Base-by-base conservation (phyloP, 2,797 vertebrate species). In the Stomatorhinus walkeri region DNA sequence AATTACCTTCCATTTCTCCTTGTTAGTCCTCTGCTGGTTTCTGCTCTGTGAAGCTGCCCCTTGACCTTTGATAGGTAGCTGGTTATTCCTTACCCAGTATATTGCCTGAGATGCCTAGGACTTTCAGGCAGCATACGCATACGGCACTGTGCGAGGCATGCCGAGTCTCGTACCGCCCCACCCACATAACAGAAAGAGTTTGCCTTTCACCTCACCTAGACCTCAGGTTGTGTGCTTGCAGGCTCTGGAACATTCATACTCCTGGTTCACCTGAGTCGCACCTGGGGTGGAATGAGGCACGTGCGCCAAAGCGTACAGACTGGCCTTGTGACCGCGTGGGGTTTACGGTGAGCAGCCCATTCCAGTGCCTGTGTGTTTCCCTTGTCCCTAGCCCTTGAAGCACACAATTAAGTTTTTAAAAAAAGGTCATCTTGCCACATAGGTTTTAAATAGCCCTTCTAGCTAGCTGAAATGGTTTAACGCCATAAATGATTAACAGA, bases 1-100 rank as follows among this genome's bases (percentile, higher is more conserved):
- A 40, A 90, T 85, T 91, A 87, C 89, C 90, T 32, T 36, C 49
- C 87, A 88, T 22, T 91, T 91, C 89, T 87, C 91, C 89, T 56
- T 91, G 87, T 88, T 84, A 81, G 79, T 89, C 49, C 84, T 87
- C 5, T 89, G 89, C 89, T 22, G 87, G 85, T 88, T 91, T 90
- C 90, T 51, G 90, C 91, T 93, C 90, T 64, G 90, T 89, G 91
- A 90, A 90, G 88, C 91, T 92, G 93, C 93, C 83, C 94, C 93
- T 95, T 96, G 96, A 95, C 95, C 96, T 95, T 96, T 96, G 95
- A 94, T 95, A 94, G 94, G 93, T 94, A 90, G 92, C 92, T 93
- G 88, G 88, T 89, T 87, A 40, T 90, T 92, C 93, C 93, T 93
- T 92, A 92, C 92, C 95, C 96, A 94, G 96, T 95, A 94, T 92